These are phyloP conservation scores for Ernsta delagoae DNA, from an alignment of 2,888 invertebrate species.

Conservation along the genomic window DNA sequence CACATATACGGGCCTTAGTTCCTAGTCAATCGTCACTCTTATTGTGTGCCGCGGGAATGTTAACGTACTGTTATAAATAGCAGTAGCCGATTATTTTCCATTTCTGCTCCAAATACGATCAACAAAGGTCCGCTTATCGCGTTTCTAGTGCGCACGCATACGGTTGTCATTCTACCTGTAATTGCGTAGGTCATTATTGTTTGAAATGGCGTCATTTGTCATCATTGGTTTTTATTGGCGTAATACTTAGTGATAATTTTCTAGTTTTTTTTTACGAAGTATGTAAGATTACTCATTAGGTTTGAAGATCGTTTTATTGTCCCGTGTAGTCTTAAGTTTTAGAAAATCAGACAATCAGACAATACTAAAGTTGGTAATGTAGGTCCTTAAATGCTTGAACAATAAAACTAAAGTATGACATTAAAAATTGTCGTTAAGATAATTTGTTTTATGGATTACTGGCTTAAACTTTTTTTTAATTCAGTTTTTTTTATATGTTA, in stretches of 20 bases:
- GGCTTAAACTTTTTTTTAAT: no score
- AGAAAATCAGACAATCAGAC: background rate
- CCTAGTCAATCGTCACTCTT: no score
- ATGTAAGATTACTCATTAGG: background rate
- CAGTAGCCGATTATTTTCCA: slow-evolving; percentile 36
- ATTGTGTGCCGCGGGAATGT: no score
- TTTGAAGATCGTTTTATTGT: background rate
- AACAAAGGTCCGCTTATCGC: slow-evolving; percentile 55
- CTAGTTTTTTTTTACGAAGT: background rate
- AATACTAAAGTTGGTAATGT: no score
- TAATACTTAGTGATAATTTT: slow-evolving; percentile 4
- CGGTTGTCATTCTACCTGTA: slow-evolving; percentile 13
- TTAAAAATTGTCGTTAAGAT: no score
- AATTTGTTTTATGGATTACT: no score
- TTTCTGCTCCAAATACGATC: slow-evolving; percentile 65
- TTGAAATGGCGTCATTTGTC: slow-evolving; percentile 11
- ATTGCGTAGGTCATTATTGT: slow-evolving; percentile 33
- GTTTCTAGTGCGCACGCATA: slow-evolving; percentile 27
- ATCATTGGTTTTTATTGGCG: slow-evolving; percentile 13
- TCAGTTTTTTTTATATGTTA: no score
- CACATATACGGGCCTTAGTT: no score
- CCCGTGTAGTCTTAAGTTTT: background rate
- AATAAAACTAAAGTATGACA: no score
- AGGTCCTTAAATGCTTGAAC: no score
- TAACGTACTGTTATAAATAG: background rate